Percentiles rank a stretch among this genome's conserved stretches.
These are phyloP conservation scores for Pteropus alecto DNA, from an alignment of 2,113 vertebrate species.

Conservation along the genomic window DNA sequence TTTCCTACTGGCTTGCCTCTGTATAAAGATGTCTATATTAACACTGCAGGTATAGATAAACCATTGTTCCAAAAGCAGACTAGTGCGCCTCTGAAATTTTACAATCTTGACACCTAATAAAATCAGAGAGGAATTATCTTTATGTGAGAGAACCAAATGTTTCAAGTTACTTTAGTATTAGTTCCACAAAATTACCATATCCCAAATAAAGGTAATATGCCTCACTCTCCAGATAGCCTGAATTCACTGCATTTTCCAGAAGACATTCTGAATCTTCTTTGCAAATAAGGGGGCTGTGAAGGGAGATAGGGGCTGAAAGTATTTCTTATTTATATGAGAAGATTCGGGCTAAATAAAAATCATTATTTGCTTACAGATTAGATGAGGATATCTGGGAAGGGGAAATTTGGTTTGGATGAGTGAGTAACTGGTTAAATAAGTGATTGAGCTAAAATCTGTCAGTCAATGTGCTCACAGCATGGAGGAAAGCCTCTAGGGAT, in stretches of 20 bases:
- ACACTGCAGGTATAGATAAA: not conserved
- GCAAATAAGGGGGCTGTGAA: not conserved
- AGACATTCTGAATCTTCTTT: not conserved
- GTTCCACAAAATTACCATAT: not conserved
- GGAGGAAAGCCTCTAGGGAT: not conserved
- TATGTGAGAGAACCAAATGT: not conserved
- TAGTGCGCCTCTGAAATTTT: not conserved
- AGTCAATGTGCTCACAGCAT: not conserved
- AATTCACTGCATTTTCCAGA: not conserved
- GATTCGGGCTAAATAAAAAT: constrained; percentile 7
- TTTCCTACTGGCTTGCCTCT: not conserved
- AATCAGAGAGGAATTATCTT: not conserved
- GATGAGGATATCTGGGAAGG: not conserved
- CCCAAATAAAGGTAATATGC: not conserved
- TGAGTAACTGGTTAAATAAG: not conserved
- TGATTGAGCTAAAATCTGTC: not conserved
- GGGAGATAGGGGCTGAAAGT: not conserved
- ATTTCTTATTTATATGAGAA: not conserved
- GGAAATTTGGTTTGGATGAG: not conserved
- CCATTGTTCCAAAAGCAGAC: not conserved
- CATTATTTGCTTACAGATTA: not conserved
- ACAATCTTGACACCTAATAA: not conserved
- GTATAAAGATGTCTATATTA: not conserved
- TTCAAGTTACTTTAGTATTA: not conserved
- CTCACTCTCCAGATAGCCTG: not conserved